Conservation (phyloP, 2,797 vertebrate species). For the Melanotaenia parkinsoni region DNA sequence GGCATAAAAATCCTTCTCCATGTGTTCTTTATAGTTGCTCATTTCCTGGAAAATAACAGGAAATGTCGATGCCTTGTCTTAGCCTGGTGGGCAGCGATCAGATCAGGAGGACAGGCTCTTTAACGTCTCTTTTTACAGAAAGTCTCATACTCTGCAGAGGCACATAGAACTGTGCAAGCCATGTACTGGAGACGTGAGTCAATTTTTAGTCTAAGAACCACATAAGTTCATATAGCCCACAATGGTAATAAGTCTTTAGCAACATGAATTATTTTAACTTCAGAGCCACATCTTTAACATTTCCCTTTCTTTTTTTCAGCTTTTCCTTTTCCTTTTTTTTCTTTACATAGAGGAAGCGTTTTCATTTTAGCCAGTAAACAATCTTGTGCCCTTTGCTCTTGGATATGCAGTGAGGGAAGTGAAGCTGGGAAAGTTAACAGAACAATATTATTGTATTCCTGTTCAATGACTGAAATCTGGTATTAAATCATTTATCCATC, state of each 20-base stretch:
- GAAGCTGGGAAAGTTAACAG: neutral
- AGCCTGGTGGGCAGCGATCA: neutral
- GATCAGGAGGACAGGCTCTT: neutral
- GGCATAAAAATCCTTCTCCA: neutral
- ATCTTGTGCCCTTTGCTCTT: neutral
- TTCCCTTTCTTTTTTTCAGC: neutral
- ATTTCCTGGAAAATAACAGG: neutral
- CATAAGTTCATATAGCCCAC: neutral
- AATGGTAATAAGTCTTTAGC: neutral
- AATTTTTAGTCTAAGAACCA: neutral
- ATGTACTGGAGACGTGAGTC: neutral
- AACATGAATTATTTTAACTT: neutral
- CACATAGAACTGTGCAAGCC: neutral
- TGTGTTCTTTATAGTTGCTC: neutral
- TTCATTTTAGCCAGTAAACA: neutral
- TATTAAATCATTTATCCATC: too few species aligned
- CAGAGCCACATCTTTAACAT: neutral
- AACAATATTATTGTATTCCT: neutral
- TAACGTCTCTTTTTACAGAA: neutral
- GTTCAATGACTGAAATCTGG: neutral
- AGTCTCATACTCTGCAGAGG: neutral
- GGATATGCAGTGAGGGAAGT: neutral
- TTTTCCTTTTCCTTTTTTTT: neutral
- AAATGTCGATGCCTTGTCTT: neutral
- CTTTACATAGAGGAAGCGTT: neutral